These are phyloP conservation scores for Saccostrea cuccullata DNA, from an alignment of 1,140 invertebrate genomes.

Conservation along the genomic window DNA sequence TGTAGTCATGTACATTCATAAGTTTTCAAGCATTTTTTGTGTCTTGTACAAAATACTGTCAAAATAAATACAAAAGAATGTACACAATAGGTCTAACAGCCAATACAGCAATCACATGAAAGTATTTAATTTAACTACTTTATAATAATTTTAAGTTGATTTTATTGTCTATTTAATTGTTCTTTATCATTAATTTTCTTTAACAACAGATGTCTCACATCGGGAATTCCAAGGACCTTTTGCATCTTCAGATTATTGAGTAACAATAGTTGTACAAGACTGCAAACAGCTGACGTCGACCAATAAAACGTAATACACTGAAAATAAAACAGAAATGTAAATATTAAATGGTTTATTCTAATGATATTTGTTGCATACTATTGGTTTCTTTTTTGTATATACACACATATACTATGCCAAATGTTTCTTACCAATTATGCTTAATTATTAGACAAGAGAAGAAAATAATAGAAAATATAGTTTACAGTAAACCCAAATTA, in stretches of 20 bases:
- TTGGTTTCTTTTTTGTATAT: no score
- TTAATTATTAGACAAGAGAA: no score
- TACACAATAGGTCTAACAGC: no score
- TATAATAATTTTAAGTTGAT: background rate
- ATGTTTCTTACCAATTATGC: no score
- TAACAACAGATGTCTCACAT: background rate
- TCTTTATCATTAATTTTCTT: background rate
- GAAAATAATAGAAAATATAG: no score
- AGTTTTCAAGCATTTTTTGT: no score
- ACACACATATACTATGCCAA: no score
- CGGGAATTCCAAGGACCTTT: background rate
- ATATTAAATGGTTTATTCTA: background rate
- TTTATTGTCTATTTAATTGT: background rate
- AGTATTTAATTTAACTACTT: background rate
- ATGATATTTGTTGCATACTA: no score
- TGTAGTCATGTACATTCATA: no score
- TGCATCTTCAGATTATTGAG: background rate
- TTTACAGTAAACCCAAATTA: no score
- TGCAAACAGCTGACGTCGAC: background rate
- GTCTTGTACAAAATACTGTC: no score
- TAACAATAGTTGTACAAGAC: background rate
- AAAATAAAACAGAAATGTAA: background rate
- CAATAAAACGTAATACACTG: conserved; percentile 20
- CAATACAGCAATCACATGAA: background rate
- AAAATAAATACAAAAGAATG: no score